A percentile compares a stretch with the other conserved stretches of the same genome.
phyloP scores from a whole-genome alignment of 2,888 invertebrate genomes.

The Spodoptera exigua region DNA sequence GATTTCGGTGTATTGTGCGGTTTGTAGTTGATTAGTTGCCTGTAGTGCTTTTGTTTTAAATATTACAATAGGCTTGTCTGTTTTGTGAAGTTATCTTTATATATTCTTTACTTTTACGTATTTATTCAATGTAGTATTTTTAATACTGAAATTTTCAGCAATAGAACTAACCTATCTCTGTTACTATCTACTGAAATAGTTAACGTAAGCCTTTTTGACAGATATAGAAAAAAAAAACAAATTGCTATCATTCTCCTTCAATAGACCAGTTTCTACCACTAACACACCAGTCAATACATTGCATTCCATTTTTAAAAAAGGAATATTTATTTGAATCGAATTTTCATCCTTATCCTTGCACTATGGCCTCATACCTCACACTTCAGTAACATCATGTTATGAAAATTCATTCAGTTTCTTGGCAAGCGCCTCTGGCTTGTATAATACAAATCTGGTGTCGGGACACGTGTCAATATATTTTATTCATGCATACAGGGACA shows the following conservation, averaged over 20 bases:
- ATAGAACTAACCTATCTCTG: no score
- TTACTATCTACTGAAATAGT: no score
- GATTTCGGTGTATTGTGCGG: constrained; percentile 1
- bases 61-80: no score
- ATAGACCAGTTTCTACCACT: not conserved
- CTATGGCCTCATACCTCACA: constrained; percentile 26
- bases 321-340: constrained; percentile 20
- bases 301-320: not conserved
- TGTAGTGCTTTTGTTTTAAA: no score
- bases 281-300: no score
- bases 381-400: constrained; percentile 44
- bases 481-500: constrained; percentile 74
- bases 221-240: no score
- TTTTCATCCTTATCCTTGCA: constrained; percentile 26
- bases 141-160: no score
- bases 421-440: constrained; percentile 50
- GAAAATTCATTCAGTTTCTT: constrained; percentile 56
- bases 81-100: no score
- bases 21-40: constrained; percentile 1
- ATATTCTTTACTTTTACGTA: no score
- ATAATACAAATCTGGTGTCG: constrained; percentile 61
- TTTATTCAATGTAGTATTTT: no score
- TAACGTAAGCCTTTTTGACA: no score
- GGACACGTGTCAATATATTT: constrained; percentile 75
- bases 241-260: not conserved